A percentile compares a stretch with the other conserved stretches of the same genome.
phyloP scores from a whole-genome alignment of 2,888 invertebrate genomes.

The Eristalis intricaria region DNA sequence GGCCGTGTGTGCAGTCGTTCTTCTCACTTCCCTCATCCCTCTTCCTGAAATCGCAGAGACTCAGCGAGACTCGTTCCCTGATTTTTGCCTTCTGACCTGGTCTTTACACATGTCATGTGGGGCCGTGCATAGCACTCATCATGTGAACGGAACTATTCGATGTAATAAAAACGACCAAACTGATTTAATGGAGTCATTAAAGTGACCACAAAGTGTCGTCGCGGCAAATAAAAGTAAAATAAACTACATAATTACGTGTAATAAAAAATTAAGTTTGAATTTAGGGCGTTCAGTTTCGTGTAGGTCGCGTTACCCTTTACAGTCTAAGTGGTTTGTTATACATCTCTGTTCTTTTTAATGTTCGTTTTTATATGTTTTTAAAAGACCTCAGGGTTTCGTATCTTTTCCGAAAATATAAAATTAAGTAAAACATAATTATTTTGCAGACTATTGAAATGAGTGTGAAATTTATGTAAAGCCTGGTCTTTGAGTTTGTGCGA shows the following conservation, averaged over 20 bases:
- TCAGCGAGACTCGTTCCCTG: background rate
- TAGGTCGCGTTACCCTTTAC: conserved; percentile 20
- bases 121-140: background rate
- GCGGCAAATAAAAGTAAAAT: conserved; percentile 43
- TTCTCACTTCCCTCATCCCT: background rate
- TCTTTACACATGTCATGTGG: background rate
- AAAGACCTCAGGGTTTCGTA: background rate
- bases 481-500: background rate
- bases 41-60: background rate
- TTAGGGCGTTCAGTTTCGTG: conserved; percentile 33
- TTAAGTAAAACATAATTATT: background rate
- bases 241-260: conserved; percentile 48
- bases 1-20: conserved; percentile 4
- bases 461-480: background rate
- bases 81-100: background rate
- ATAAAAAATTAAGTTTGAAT: conserved; percentile 48
- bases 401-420: background rate
- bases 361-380: conserved; percentile 1
- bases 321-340: background rate
- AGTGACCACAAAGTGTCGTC: conserved; percentile 47
- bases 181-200: conserved; percentile 50
- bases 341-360: conserved; percentile 31
- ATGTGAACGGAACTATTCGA: conserved; percentile 29
- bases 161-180: conserved; percentile 51
- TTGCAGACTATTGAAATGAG: background rate